Evolutionary conservation across 2,113 vertebrate species (phyloP).

Genomic region (Salvator merianae): DNA sequence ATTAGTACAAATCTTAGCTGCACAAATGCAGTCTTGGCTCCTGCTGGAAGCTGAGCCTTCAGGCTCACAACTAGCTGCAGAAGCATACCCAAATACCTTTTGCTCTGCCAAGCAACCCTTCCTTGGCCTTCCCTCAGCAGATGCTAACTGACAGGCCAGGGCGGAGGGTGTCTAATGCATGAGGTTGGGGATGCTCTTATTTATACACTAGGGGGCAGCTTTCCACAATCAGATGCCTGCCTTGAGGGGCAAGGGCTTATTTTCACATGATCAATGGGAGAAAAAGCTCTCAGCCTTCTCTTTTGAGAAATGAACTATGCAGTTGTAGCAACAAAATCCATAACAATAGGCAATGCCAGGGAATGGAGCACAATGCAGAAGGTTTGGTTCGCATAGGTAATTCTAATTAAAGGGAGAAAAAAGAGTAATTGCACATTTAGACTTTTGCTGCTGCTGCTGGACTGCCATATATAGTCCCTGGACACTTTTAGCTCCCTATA

Average conservation of each 20-base stretch:
- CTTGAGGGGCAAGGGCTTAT: background rate
- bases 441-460: slow-evolving; percentile 52
- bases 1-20: no score
- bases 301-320: background rate
- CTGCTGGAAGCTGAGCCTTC: no score
- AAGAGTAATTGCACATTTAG: slow-evolving; percentile 54
- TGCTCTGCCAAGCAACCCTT: no score
- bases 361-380: background rate
- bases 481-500: slow-evolving; percentile 51
- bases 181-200: background rate
- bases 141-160: background rate
- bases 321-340: slow-evolving; percentile 8
- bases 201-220: no score
- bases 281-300: background rate
- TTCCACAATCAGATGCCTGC: background rate
- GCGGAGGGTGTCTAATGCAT: background rate
- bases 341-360: slow-evolving; percentile 14
- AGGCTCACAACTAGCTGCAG: no score
- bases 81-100: no score
- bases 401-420: slow-evolving; percentile 55
- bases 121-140: no score
- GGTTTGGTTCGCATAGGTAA: slow-evolving; percentile 44
- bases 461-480: slow-evolving; percentile 63
- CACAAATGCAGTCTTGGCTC: no score
- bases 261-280: background rate